Conservation (phyloP, 64 coral and sea anemone genomes). For the Porites lutea region DNA sequence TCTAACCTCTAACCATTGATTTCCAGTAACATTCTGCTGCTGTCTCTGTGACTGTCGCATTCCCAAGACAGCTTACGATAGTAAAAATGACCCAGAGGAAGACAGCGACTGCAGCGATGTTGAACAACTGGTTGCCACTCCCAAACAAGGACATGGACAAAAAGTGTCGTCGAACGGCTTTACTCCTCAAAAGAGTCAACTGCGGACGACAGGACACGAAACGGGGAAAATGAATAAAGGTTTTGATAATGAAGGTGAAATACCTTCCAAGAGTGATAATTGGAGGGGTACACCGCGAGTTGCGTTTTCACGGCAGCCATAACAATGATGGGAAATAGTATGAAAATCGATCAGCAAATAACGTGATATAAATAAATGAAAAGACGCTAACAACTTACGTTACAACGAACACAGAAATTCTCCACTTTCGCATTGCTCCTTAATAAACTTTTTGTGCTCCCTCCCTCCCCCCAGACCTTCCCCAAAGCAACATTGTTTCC, state of each 20-base stretch:
- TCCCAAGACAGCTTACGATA: slow-evolving; percentile 38
- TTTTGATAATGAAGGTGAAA: not conserved
- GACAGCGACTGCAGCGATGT: too few relatives aligned
- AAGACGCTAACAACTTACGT: too few relatives aligned
- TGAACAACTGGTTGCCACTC: too few relatives aligned
- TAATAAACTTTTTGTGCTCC: too few relatives aligned
- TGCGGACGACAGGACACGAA: not conserved
- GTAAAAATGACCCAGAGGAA: too few relatives aligned
- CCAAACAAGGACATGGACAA: not conserved
- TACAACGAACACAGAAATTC: too few relatives aligned
- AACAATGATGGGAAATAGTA: not conserved
- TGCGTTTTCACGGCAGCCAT: slow-evolving; percentile 9
- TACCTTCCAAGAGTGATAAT: not conserved
- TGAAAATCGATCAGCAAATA: too few relatives aligned
- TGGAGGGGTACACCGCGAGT: slow-evolving; percentile 5
- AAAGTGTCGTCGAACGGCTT: not conserved
- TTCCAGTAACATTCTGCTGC: slow-evolving; percentile 34
- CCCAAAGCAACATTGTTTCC: too few relatives aligned
- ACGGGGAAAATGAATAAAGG: not conserved
- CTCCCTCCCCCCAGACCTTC: too few relatives aligned
- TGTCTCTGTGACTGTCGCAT: slow-evolving; percentile 46
- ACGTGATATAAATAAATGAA: too few relatives aligned
- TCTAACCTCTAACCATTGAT: not conserved
- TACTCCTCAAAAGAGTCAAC: not conserved
- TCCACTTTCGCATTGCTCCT: too few relatives aligned